Evolutionary conservation across 2,113 vertebrate genomes (phyloP).

Genomic region (Paratilapia polleni): DNA sequence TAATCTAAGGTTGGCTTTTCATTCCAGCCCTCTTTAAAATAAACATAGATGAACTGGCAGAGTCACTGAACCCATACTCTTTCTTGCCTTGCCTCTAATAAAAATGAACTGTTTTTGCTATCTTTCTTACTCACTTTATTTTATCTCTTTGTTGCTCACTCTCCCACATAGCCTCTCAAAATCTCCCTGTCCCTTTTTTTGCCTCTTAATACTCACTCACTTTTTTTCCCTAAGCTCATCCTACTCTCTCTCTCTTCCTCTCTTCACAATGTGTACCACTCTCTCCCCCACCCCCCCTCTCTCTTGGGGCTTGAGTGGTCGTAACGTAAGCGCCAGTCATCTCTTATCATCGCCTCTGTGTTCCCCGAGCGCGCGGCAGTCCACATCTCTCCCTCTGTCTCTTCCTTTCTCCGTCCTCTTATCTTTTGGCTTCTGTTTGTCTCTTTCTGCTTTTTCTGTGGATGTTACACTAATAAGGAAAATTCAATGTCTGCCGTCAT

Average conservation of each 20-base stretch:
- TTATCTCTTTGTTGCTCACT: not conserved
- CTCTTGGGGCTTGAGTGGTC: conserved; percentile 56
- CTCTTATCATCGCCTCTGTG: conserved; percentile 69
- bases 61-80: not conserved
- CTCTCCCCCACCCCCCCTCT: conserved; percentile 33
- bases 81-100: not conserved
- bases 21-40: not conserved
- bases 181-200: not conserved
- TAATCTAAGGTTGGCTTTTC: not conserved
- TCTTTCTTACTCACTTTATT: not conserved
- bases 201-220: not conserved
- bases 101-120: not conserved
- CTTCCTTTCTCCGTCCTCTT: conserved; percentile 25
- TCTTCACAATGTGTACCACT: conserved; percentile 1
- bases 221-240: conserved; percentile 24
- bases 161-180: conserved; percentile 4
- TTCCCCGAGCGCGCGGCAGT: conserved; percentile 57
- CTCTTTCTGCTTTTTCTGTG: conserved; percentile 32
- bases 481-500: conserved; percentile 73
- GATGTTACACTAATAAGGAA: conserved; percentile 43
- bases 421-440: not conserved
- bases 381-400: conserved; percentile 57
- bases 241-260: not conserved
- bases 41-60: not conserved
- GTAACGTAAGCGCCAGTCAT: conserved; percentile 72